These are phyloP conservation scores for Chiridota heheva DNA, from an alignment of 35 echinoderm and acorn worm species.

Conservation along the genomic window DNA sequence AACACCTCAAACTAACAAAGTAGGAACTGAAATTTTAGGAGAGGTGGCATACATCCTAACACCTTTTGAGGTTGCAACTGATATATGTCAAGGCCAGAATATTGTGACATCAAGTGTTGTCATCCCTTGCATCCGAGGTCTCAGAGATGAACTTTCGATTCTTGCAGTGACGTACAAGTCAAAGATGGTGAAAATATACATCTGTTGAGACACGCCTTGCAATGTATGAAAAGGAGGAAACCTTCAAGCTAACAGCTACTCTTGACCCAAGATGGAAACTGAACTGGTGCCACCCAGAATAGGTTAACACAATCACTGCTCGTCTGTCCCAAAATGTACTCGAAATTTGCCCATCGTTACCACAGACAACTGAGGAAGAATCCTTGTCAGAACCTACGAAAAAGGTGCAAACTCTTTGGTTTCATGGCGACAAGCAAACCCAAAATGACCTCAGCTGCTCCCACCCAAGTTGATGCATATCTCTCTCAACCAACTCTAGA, in stretches of 20 bases:
- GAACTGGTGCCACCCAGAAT: constrained; percentile 30
- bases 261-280: constrained; percentile 42
- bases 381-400: not conserved
- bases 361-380: not conserved
- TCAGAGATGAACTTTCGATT: constrained; percentile 14
- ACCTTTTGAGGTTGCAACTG: constrained; percentile 42
- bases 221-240: constrained; percentile 21
- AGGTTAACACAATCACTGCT: not conserved
- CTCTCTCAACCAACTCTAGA: constrained; percentile 5
- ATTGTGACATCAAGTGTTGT: constrained; percentile 38
- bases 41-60: constrained; percentile 30
- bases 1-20: not conserved
- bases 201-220: constrained; percentile 26
- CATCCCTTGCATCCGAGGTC: constrained; percentile 39
- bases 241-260: constrained; percentile 25
- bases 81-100: constrained; percentile 15
- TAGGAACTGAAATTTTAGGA: not conserved
- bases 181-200: not conserved
- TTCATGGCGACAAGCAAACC: constrained; percentile 17
- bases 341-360: not conserved
- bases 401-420: constrained; percentile 24
- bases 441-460: not conserved
- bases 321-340: not conserved
- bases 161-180: not conserved
- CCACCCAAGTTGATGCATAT: constrained; percentile 10